Conservation (phyloP, 64 coral and sea anemone genomes). For the Montipora capricornis region DNA sequence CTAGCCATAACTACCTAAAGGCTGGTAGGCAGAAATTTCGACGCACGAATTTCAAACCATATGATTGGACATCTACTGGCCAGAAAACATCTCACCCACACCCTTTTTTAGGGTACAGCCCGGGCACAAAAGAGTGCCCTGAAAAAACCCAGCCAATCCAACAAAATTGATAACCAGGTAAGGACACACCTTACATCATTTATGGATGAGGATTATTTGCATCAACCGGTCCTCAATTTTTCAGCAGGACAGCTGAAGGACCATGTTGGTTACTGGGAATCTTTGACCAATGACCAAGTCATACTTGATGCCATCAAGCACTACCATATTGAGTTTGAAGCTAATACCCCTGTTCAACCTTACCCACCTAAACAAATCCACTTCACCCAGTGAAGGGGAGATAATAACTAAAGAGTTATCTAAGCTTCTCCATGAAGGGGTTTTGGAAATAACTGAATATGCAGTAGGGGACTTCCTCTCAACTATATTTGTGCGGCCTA, state of each 20-base stretch:
- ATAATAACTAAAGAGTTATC: conserved; percentile 16
- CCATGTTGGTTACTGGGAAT: not conserved
- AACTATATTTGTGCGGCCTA: conserved; percentile 4
- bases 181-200: not conserved
- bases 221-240: not conserved
- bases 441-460: not conserved
- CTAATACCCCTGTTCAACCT: not conserved
- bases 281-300: conserved; percentile 34
- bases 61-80: conserved; percentile 37
- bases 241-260: conserved; percentile 26
- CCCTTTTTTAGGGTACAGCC: conserved; percentile 18
- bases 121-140: not conserved
- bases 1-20: not conserved
- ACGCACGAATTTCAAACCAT: conserved; percentile 1
- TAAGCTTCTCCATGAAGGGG: conserved; percentile 25
- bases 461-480: not conserved
- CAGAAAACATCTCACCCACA: not conserved
- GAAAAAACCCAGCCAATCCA: not conserved
- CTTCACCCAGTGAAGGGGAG: not conserved
- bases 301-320: conserved; percentile 55
- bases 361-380: not conserved
- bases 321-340: conserved; percentile 60
- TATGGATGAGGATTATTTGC: not conserved
- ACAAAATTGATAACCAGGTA: not conserved
- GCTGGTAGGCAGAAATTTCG: conserved; percentile 7